Percentiles rank a stretch among this genome's conserved stretches.
These are phyloP conservation scores for Drosophila rhopaloa DNA, from an alignment of 1,140 invertebrate species.

Conservation along the genomic window DNA sequence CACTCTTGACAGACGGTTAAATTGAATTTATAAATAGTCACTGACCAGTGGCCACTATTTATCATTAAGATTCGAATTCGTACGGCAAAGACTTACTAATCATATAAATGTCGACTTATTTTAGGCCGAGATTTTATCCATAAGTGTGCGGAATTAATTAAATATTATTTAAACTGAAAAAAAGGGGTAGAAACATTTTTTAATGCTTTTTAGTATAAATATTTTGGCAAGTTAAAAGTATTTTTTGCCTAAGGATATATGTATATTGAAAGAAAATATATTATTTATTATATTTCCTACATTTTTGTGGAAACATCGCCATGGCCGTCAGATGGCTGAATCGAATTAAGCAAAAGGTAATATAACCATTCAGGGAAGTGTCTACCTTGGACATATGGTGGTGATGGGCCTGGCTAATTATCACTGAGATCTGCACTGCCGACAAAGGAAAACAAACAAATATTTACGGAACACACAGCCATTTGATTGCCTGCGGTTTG, in stretches of 20 bases:
- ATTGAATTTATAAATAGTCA: conserved; percentile 50
- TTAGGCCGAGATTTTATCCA: neutral
- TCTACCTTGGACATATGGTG: conserved; percentile 17
- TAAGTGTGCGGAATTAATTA: neutral
- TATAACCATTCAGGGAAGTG: neutral
- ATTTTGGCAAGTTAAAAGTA: too few relatives aligned
- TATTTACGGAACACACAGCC: conserved; percentile 19
- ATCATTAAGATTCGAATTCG: conserved; percentile 5
- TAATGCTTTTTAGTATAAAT: too few relatives aligned
- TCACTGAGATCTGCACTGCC: conserved; percentile 24
- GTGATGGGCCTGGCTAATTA: conserved; percentile 19
- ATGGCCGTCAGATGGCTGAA: conserved; percentile 3
- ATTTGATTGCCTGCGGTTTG: conserved; percentile 23
- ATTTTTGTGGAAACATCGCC: neutral
- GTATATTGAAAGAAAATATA: too few relatives aligned
- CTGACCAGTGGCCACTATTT: conserved; percentile 21
- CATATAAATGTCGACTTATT: conserved; percentile 7
- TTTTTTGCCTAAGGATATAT: too few relatives aligned
- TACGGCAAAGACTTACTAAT: conserved; percentile 5
- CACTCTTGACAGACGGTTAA: conserved; percentile 47
- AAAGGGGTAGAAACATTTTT: too few relatives aligned
- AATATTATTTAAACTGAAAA: too few relatives aligned
- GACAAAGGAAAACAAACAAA: conserved; percentile 35
- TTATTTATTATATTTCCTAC: too few relatives aligned
- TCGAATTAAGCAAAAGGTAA: conserved; percentile 2